Evolutionary conservation across 2,888 invertebrate species (phyloP).

Genomic region (Aphelenchoides bicaudatus): DNA sequence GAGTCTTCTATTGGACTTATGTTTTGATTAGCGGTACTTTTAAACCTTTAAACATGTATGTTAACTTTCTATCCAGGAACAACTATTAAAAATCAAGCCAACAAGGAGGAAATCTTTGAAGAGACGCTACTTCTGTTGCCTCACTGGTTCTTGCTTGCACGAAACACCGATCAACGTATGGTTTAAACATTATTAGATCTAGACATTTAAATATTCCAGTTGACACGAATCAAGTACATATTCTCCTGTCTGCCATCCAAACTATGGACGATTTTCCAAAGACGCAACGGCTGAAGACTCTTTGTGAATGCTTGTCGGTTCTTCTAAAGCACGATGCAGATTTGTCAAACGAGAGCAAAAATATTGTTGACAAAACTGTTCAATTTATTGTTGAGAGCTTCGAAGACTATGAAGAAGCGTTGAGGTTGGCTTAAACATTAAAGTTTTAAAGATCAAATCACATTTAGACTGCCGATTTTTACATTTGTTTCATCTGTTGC

Average conservation of each 20-base stretch:
- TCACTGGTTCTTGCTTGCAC: constrained; percentile 39
- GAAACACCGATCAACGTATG: constrained; percentile 11
- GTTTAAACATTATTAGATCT: background rate
- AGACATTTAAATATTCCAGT: background rate
- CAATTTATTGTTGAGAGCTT: too few species aligned
- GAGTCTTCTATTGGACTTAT: constrained; percentile 39
- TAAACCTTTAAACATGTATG: constrained; percentile 12
- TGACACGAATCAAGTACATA: background rate
- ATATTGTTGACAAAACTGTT: too few species aligned
- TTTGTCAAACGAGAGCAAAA: too few species aligned
- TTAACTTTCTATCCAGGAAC: constrained; percentile 31
- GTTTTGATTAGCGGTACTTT: constrained; percentile 28
- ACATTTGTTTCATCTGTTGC: too few species aligned
- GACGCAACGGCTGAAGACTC: background rate
- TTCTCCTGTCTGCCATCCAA: background rate
- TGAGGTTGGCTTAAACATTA: too few species aligned
- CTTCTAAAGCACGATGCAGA: too few species aligned
- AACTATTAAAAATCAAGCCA: constrained; percentile 40
- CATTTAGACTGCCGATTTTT: too few species aligned
- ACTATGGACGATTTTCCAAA: background rate
- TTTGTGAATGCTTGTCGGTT: too few species aligned
- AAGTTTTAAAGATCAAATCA: too few species aligned
- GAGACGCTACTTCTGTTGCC: constrained; percentile 37
- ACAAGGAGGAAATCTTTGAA: constrained; percentile 41
- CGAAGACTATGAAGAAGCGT: too few species aligned